A percentile compares a stretch with the other conserved stretches of the same genome.
Conservation (phyloP, 2,797 vertebrate genomes). For the Cyprinodon diabolis region DNA sequence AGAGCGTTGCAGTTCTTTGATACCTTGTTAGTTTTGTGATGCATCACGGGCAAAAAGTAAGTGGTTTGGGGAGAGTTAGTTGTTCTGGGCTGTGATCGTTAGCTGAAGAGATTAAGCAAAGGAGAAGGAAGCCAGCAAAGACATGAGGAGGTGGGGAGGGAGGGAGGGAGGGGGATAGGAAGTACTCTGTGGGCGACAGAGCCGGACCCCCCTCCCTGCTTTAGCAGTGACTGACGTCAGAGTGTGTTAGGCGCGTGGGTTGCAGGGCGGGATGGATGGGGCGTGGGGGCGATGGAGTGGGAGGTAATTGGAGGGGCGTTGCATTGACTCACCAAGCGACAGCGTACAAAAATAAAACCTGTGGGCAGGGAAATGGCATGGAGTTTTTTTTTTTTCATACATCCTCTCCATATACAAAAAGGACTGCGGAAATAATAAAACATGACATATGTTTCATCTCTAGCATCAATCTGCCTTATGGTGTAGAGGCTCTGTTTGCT, state of each 20-base stretch:
- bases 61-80: slow-evolving; percentile 45
- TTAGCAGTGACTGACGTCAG: slow-evolving; percentile 75
- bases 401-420: slow-evolving; percentile 67
- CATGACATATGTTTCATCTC: slow-evolving; percentile 73
- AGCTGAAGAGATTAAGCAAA: slow-evolving; percentile 56
- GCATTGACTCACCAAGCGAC: slow-evolving; percentile 86
- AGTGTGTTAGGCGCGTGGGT: slow-evolving; percentile 79
- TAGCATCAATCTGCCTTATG: slow-evolving; percentile 70
- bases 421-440: slow-evolving; percentile 65
- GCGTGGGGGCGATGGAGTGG: slow-evolving; percentile 85
- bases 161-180: slow-evolving; percentile 66
- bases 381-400: slow-evolving; percentile 68
- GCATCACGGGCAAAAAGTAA: slow-evolving; percentile 45
- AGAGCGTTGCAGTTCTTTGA: slow-evolving; percentile 47
- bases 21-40: slow-evolving; percentile 47
- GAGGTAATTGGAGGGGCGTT: slow-evolving; percentile 87
- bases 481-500: slow-evolving; percentile 29
- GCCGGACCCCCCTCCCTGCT: slow-evolving; percentile 70
- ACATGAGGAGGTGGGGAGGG: slow-evolving; percentile 60
- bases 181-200: slow-evolving; percentile 77
- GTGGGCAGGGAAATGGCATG: slow-evolving; percentile 87
- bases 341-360: slow-evolving; percentile 84
- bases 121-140: slow-evolving; percentile 72
- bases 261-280: slow-evolving; percentile 83
- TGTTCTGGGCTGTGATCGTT: slow-evolving; percentile 59